phyloP scores from a whole-genome alignment of 2,888 invertebrate genomes.

The Neuroscelio doddi region DNA sequence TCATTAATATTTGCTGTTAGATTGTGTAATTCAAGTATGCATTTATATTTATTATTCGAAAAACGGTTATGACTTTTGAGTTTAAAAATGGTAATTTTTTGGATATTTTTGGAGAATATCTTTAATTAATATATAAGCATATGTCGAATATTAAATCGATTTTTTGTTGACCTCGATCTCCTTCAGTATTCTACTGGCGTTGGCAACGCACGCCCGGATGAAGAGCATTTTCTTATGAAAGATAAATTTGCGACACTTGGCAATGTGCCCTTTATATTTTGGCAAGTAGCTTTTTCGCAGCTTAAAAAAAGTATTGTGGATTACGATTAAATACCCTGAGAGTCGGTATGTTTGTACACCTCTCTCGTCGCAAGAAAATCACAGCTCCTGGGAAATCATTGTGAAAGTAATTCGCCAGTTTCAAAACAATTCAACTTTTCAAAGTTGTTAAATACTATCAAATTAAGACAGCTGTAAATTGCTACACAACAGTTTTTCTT shows the following conservation, averaged over 20 bases:
- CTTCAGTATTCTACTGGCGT: conserved; percentile 32
- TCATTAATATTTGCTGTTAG: no score
- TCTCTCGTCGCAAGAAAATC: conserved; percentile 4
- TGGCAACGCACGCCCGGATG: conserved; percentile 28
- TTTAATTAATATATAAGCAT: conserved; percentile 39
- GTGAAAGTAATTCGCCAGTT: conserved; percentile 1
- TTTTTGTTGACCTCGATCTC: conserved; percentile 36
- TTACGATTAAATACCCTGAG: neutral
- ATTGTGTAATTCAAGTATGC: no score
- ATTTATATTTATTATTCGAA: no score
- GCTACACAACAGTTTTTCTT: neutral
- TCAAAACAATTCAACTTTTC: neutral
- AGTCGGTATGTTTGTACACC: conserved; percentile 20
- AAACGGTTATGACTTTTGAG: no score
- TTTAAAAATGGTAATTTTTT: no score
- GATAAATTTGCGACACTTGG: conserved; percentile 44
- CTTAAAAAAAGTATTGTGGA: conserved; percentile 12
- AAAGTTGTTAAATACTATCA: neutral
- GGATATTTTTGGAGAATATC: no score
- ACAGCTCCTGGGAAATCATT: conserved; percentile 17
- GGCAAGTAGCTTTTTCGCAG: conserved; percentile 27
- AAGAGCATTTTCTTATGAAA: conserved; percentile 34
- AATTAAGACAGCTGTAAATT: neutral
- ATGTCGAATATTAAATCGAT: conserved; percentile 33
- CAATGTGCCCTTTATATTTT: conserved; percentile 34